phyloP scores from a whole-genome alignment of 2,888 invertebrate genomes.

The Sicus ferrugineus region DNA sequence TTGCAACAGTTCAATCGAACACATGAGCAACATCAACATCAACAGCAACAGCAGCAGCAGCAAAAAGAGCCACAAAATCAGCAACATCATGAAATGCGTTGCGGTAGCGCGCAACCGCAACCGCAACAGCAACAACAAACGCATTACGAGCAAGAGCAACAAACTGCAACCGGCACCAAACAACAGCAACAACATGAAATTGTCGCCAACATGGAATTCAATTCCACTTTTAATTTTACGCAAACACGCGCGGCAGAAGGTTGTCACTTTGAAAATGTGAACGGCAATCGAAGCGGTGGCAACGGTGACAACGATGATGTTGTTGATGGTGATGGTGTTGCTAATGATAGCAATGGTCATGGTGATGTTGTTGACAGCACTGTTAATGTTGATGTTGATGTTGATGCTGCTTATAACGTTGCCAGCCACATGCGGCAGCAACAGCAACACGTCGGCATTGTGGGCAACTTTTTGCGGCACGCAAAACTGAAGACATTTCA shows the following conservation, averaged over 20 bases:
- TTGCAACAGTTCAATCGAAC: constrained; percentile 62
- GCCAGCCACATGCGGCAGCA: constrained; percentile 31
- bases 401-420: constrained; percentile 35
- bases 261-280: constrained; percentile 43
- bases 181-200: constrained; percentile 48
- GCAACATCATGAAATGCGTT: no score
- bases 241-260: constrained; percentile 38
- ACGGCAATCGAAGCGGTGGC: constrained; percentile 20
- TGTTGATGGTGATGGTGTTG: constrained; percentile 30
- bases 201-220: constrained; percentile 38
- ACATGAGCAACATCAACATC: constrained; percentile 44
- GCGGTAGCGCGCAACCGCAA: constrained; percentile 31
- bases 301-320: constrained; percentile 35
- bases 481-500: constrained; percentile 61
- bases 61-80: constrained; percentile 33
- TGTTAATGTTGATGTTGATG: constrained; percentile 30
- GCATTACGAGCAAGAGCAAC: constrained; percentile 34
- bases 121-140: constrained; percentile 29
- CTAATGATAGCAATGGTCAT: constrained; percentile 31
- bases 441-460: constrained; percentile 33
- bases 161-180: constrained; percentile 60
- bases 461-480: constrained; percentile 57
- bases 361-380: constrained; percentile 36
- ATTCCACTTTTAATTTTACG: constrained; percentile 42
- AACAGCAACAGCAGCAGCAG: constrained; percentile 35